Evolutionary conservation across 2,113 vertebrate genomes (phyloP), one percentile per base, ranked within the genome.

Genomic region (Chroicocephalus ridibundus): DNA sequence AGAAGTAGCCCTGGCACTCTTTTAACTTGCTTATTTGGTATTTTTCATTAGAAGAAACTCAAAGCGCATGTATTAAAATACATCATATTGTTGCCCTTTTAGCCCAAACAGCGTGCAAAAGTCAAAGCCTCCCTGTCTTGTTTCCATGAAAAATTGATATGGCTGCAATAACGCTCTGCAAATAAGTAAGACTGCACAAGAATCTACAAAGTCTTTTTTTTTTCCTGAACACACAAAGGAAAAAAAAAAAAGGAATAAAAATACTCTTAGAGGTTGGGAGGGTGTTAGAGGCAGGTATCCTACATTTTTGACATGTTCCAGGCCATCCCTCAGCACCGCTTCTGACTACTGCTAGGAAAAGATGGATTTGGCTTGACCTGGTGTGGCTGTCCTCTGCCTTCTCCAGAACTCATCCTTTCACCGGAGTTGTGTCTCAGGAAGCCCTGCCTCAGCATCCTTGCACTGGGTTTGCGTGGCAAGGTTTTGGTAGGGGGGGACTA

Each of bases 21-120:
- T 97, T 97, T 77, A 97, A 96, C 69, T 76, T 78, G 87, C 71
- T 93, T 93, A 76, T 66, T 91, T 87, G 84, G 26, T 86, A 88
- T 75, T 95, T 91, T 89, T 92, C 0, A 0, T 76, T 57, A 76
- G 65, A 91, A 78, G 83, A 84, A 91, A 74, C 51, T 93, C 32
- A 77, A 74, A 95, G 70, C 0, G 1, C 34, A 32, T 15, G 86
- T 68, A 94, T 88, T 93, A 92, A 95, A 95, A 94, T 79, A 55
- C 60, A 87, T 85, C 77, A 32, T 27, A 38, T 54, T 57, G 57
- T 88, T 96, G 84, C 77, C 75, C 91, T 95, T 95, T 96, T 89
- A 91, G 71, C 75, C 78, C 31, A 40, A 87, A 47, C 47, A 70
- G 24, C 29, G 44, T 32, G 78, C 52, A 76, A 90, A 94, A 94